These are phyloP conservation scores for Takifugu rubripes DNA, from an alignment of 2,797 vertebrate genomes.

Conservation along the genomic window DNA sequence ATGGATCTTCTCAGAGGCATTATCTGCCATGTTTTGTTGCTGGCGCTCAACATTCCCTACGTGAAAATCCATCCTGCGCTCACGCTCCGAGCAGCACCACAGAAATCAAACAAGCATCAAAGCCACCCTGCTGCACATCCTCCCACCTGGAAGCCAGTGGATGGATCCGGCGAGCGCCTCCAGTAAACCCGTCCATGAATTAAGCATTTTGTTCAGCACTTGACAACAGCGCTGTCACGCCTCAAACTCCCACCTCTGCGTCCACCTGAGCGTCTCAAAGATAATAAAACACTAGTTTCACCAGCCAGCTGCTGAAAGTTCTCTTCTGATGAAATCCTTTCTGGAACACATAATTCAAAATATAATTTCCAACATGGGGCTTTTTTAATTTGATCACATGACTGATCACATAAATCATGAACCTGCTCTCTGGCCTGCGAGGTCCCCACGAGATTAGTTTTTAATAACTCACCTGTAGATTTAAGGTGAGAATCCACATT, in stretches of 20 bases:
- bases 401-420: constrained; percentile 6
- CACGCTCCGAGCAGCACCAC: constrained; percentile 1
- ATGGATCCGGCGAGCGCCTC: constrained; percentile 4
- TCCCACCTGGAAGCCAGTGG: constrained; percentile 31
- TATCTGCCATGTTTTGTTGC: no score
- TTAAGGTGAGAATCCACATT: no score
- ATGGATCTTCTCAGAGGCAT: no score
- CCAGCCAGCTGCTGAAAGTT: not conserved
- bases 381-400: not conserved
- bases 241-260: constrained; percentile 1
- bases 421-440: not conserved
- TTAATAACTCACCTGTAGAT: no score
- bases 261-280: constrained; percentile 9
- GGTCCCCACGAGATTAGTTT: no score
- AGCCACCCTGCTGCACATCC: constrained; percentile 20
- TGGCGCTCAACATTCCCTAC: no score
- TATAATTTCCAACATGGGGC: not conserved
- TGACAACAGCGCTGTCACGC: not conserved
- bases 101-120: constrained; percentile 20
- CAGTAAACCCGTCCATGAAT: constrained; percentile 24
- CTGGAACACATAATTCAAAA: not conserved
- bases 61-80: constrained; percentile 1
- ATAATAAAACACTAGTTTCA: not conserved
- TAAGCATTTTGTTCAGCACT: constrained; percentile 28
- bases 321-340: not conserved